phyloP scores from a whole-genome alignment of 1,140 invertebrate species.

The Solenopsis fugax region DNA sequence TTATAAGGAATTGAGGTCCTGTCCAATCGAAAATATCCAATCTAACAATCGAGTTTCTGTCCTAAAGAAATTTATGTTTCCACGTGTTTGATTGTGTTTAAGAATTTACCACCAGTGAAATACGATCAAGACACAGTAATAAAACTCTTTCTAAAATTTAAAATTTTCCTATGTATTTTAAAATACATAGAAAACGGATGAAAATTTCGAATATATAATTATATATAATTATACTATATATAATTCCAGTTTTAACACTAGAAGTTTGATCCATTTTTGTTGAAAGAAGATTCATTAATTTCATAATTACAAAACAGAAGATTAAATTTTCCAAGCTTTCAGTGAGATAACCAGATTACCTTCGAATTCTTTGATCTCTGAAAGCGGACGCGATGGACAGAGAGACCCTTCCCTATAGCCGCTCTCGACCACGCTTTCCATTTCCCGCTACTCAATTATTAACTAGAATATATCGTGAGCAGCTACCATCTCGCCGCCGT shows the following conservation, averaged over 20 bases:
- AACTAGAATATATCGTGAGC: conserved; percentile 8
- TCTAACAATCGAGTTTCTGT: not conserved
- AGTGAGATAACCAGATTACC: not conserved
- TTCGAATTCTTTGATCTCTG: not conserved
- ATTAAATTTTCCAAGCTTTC: not conserved
- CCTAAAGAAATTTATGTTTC: not conserved
- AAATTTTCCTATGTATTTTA: not conserved
- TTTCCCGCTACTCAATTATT: conserved; percentile 25
- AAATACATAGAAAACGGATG: not conserved
- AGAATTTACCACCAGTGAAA: not conserved
- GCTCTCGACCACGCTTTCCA: not conserved
- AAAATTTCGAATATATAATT: not conserved
- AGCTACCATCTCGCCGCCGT: conserved; percentile 51
- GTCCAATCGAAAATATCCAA: no score
- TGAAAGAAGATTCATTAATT: not conserved
- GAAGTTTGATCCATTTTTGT: not conserved
- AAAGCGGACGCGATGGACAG: not conserved
- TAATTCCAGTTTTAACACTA: not conserved
- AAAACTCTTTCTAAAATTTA: not conserved
- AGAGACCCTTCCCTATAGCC: not conserved
- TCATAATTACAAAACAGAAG: not conserved
- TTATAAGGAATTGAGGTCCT: not conserved
- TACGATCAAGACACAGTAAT: not conserved
- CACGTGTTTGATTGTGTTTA: not conserved
- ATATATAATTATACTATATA: no score